Conservation (phyloP, 2,797 vertebrate species). For the Lophura swinhoii region DNA sequence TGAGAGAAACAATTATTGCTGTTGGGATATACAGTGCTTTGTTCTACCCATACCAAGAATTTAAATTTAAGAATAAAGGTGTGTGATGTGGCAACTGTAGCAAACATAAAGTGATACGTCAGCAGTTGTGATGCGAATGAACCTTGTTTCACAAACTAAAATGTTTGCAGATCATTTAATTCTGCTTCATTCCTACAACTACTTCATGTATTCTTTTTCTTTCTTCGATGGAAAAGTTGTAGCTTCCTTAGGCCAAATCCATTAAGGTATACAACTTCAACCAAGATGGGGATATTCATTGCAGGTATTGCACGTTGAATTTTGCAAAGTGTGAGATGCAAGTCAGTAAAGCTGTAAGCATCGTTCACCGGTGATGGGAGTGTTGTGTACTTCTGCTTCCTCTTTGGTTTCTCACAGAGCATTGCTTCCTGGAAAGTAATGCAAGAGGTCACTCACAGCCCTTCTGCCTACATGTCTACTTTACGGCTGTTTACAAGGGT, state of each 20-base stretch:
- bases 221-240: neutral
- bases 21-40: too few species aligned
- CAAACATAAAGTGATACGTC: neutral
- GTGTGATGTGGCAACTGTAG: neutral
- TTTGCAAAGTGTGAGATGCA: neutral
- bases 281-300: neutral
- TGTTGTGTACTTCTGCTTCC: neutral
- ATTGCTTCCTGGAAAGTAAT: neutral
- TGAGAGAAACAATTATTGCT: neutral
- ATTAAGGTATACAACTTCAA: neutral
- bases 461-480: neutral
- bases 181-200: neutral
- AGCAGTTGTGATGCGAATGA: neutral
- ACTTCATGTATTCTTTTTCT: neutral
- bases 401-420: neutral
- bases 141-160: neutral
- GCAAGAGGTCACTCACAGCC: fast-evolving
- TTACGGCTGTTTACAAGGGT: too few species aligned
- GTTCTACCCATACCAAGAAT: neutral
- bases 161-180: neutral
- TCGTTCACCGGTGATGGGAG: fast-evolving
- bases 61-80: fast-evolving
- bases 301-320: neutral
- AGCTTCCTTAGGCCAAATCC: neutral
- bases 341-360: fast-evolving